Base-by-base conservation (phyloP, 2,888 invertebrate genomes). In the Amphipyra tragopoginis region DNA sequence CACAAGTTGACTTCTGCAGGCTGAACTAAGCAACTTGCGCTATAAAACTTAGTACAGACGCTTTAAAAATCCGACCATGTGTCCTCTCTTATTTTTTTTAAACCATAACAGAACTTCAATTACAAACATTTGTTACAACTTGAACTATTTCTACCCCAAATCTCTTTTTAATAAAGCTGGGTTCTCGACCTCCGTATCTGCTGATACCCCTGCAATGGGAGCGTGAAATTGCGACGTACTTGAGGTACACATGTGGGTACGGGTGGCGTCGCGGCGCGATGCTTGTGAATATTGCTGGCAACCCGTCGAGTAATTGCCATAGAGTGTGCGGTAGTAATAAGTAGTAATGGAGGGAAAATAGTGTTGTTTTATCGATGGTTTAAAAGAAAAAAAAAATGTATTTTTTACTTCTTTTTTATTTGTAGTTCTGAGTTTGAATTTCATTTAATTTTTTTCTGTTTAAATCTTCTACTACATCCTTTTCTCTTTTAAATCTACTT, bases 171-270 rank as follows among this genome's bases (percentile, higher is more conserved):
- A 34, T 39, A 59, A 60, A 57, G 57, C 68, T 56, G 55, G 52
- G 48, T 56, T 13, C 39, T 15, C 26, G 45, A 58, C 45, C 49
- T 62, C 47, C 44, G 57, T 54, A 13, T 42, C 65, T 52, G 45
- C 43, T n/a, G 15, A 48, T 53, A 62, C 75, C 78, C 78, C 72
- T 70, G 33, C 53, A 10, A 70, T 1, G 13, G 59, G 51, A 80
- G 77, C 76, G 83, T 82, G 81, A 72, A 79, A 79, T 79, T 59
- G 52, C 39, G 50, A 55, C 29, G 71, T 74, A 55, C 74, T 72
- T 72, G 63, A 74, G 52, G 40, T 57, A 57, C 47, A 44, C 67
- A 52, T 63, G 50, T 69, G 65, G 53, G 21, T 13, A 8, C 15
- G 14, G 10, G 44, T 39, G 1, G 6, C 47, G 45, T 53, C 26